Evolutionary conservation across 64 coral and sea anemone species (phyloP), one percentile per base, ranked within the genome.

Genomic region (Montipora efflorescens): DNA sequence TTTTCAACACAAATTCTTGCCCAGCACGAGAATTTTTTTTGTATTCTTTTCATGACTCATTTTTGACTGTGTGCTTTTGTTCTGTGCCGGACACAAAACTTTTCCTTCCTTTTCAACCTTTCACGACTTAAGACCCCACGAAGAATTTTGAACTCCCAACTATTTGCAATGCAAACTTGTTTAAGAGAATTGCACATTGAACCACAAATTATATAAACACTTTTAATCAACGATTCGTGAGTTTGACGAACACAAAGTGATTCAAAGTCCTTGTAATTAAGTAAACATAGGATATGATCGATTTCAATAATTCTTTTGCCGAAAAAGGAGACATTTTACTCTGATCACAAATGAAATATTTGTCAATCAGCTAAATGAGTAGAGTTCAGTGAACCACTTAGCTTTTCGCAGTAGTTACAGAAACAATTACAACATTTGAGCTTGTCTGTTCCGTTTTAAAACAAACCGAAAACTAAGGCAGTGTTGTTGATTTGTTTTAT

Each of bases 291-390:
- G 18, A 72, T 22, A 49, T 48, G 11, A 86, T 51, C 8, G 62
- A 71, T 16, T 22, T 50, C 5, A 71, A 14, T 64, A 22, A 7
- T 23, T 22, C 4, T n/a, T 49, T 22, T 47, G 66, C 19, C 25
- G 66, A 86, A 50, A 72, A 78, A 44, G 53, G 15, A 70, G 50
- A 21, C 20, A 3, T 23, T 67, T 50, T 49, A 16, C n/a, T 23
- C 18, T 51, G 62, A 72, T 71, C 36, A 19, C 18, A 48, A 78
- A 3, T 86, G 44, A 19, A 86, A 14, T 71, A 86, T 18, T 13
- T 86, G 66, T 86, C 82, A 86, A 48, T 86, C 3, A 23, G 44
- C 7, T 10, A 16, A 71, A 64, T 6, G 80, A 64, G 67, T 25
- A 52, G 16, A 51, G 66, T 61, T 84, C 36, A 36, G 36, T 11